These are phyloP conservation scores for Scomber japonicus DNA, from an alignment of 2,113 vertebrate genomes.

Conservation along the genomic window DNA sequence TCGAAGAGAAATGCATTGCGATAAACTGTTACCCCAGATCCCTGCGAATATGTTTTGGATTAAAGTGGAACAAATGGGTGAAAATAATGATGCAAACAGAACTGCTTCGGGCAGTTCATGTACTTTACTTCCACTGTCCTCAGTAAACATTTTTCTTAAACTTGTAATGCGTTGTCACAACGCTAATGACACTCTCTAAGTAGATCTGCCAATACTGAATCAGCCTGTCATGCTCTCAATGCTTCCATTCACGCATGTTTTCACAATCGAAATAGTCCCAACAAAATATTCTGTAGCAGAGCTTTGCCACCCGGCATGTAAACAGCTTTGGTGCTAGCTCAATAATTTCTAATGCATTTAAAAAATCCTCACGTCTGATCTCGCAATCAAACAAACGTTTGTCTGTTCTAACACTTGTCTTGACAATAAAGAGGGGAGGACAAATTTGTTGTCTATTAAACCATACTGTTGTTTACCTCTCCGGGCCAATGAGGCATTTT, in stretches of 20 bases:
- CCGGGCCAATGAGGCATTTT: constrained; percentile 29
- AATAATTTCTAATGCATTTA: constrained; percentile 54
- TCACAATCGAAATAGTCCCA: background rate
- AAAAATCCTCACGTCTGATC: constrained; percentile 19
- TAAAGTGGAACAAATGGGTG: constrained; percentile 22
- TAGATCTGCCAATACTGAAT: background rate
- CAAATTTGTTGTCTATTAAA: constrained; percentile 44
- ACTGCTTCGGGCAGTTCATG: background rate
- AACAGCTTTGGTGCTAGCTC: constrained; percentile 28
- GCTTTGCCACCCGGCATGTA: constrained; percentile 4
- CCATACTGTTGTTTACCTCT: constrained; percentile 16
- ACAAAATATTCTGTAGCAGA: constrained; percentile 29
- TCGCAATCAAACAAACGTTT: constrained; percentile 15
- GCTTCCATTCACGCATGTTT: background rate
- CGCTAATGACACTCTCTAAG: background rate
- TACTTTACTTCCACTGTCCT: constrained; percentile 28
- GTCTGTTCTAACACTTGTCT: constrained; percentile 7
- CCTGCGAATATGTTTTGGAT: background rate
- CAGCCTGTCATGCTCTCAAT: background rate
- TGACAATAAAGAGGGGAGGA: constrained; percentile 17
- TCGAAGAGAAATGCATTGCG: background rate
- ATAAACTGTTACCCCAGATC: background rate
- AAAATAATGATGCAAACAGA: constrained; percentile 10
- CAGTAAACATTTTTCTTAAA: background rate
- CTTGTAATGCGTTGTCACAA: constrained; percentile 7